These are phyloP conservation scores for Ispidina picta DNA, from an alignment of 2,797 vertebrate species.

Conservation along the genomic window DNA sequence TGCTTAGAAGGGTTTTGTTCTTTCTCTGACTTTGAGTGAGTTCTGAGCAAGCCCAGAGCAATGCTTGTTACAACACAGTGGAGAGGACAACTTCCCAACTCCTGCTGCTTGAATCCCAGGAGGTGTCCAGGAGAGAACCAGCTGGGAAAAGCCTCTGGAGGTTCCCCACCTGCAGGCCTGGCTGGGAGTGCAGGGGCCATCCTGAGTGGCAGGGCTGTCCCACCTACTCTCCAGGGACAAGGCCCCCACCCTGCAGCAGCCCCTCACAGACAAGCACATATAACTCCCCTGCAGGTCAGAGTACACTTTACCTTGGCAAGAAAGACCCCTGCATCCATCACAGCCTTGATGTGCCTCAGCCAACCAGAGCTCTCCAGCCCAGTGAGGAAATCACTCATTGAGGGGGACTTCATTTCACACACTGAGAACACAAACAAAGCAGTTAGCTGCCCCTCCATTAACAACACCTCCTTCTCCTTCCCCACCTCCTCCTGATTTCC, in stretches of 20 bases:
- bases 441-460: neutral
- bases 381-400: conserved; percentile 85
- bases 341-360: conserved; percentile 85
- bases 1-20: neutral
- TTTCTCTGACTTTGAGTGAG: neutral
- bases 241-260: neutral
- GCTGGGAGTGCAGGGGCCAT: neutral
- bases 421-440: conserved; percentile 64
- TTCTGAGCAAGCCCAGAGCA: neutral
- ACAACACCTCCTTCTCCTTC: neutral
- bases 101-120: accelerated
- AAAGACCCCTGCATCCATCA: conserved; percentile 84
- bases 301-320: conserved; percentile 79
- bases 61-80: neutral
- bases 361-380: conserved; percentile 85
- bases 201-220: neutral
- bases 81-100: neutral
- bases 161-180: neutral
- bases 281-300: neutral
- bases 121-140: neutral
- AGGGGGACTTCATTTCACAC: conserved; percentile 82
- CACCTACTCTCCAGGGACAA: neutral
- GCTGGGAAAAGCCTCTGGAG: accelerated
- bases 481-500: neutral
- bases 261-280: neutral